Base-by-base conservation (phyloP, 1,140 invertebrate species). In the Macrobrachium rosenbergii region DNA sequence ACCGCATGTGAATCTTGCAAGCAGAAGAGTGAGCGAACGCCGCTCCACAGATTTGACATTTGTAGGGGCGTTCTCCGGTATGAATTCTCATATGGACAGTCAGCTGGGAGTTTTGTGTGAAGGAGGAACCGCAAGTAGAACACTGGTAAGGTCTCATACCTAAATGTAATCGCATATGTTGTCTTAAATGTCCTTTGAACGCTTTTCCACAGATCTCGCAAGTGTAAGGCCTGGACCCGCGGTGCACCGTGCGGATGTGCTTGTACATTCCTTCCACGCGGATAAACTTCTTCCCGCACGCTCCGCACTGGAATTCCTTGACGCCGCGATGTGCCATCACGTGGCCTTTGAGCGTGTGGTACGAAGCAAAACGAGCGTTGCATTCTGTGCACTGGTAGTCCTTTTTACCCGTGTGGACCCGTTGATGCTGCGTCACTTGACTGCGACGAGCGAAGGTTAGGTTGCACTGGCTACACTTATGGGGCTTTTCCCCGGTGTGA, bases 61-160 rank as follows among this genome's bases (percentile, higher is more conserved):
- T 93, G 90, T 96, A 97, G 0, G 96, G 96, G 64, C 95, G 93
- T 37, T 96, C 96, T 0, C 96, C 96, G 0, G 95, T 95, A 90
- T 99, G 98, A 11, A 97, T 97, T 58, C 98, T 94, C 93, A 97
- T 96, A 91, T 99, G 98, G 2, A 98, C 96, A 80, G 97, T 98
- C 77, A 99, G 93, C 91, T 99, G 98, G 0, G 97, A 98, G 67
- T 97, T 96, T 91, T 99, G 98, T 2, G 96, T 97, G 90, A 99
- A 99, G 64, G 95, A 94, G 62, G 97, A 94, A 6, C 95, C 94
- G 91, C 96, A 97, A 83, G 94, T 90, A 78, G 92, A 92, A 90
- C 94, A 95, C 64, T 92, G 91, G 88, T 94, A 94, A 0, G 94
- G 94, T 90, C 94, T 94, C 83, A 93, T 92, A 19, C 93, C 93